phyloP scores from a whole-genome alignment of 2,113 vertebrate genomes.

The Manacus vitellinus region DNA sequence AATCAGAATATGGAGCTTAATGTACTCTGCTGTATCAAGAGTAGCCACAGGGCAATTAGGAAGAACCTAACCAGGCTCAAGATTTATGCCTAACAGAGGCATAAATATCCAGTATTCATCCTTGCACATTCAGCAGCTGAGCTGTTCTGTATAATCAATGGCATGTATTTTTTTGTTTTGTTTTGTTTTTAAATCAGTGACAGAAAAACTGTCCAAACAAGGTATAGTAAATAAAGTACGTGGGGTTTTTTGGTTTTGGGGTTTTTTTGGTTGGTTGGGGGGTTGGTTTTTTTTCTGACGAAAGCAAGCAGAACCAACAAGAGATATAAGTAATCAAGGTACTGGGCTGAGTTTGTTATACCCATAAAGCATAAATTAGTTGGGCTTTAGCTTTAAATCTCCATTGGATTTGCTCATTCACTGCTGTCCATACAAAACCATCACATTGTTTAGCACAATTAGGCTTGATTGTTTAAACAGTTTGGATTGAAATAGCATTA shows the following conservation, averaged over 20 bases:
- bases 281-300: background rate
- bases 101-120: background rate
- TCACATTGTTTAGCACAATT: constrained; percentile 68
- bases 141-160: background rate
- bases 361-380: background rate
- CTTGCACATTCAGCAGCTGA: background rate
- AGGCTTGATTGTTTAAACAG: constrained; percentile 74
- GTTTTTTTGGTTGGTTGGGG: rapidly evolving
- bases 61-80: background rate
- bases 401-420: constrained; percentile 53
- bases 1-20: background rate
- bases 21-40: rapidly evolving
- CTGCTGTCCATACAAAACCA: constrained; percentile 61
- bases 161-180: background rate
- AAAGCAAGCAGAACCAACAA: background rate
- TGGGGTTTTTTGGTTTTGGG: background rate
- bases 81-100: background rate
- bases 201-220: background rate
- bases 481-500: constrained; percentile 74
- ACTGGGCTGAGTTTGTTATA: background rate
- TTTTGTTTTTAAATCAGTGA: background rate
- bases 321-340: background rate
- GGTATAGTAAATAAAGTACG: background rate
- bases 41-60: background rate
- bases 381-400: constrained; percentile 50